A percentile compares a stretch with the other conserved stretches of the same genome.
These are phyloP conservation scores for Tachina fera DNA, from an alignment of 2,888 invertebrate species.

Conservation along the genomic window DNA sequence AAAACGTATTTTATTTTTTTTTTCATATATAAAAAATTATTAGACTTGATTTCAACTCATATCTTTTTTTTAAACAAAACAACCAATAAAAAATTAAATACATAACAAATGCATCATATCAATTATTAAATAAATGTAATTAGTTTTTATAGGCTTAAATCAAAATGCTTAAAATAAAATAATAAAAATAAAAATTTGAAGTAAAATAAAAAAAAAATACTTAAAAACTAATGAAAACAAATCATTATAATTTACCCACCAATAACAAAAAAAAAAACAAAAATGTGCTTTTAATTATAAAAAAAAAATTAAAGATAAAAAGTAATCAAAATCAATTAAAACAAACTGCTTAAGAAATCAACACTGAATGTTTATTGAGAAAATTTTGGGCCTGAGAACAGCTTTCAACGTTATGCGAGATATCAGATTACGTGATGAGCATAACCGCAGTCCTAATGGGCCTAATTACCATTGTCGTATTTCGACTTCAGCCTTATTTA, in stretches of 20 bases:
- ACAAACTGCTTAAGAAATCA: neutral
- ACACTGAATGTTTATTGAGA: neutral
- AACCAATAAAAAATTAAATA: constrained; percentile 25
- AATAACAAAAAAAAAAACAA: constrained; percentile 27
- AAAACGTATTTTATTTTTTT: constrained; percentile 10
- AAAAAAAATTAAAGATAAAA: constrained; percentile 5
- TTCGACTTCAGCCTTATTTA: too few species aligned
- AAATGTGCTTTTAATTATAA: constrained; percentile 27
- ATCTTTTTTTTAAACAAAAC: constrained; percentile 8
- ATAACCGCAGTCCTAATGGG: too few species aligned
- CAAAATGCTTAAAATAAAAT: constrained; percentile 57
- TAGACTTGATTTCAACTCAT: constrained; percentile 1
- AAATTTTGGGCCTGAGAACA: neutral
- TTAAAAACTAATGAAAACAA: constrained; percentile 10
- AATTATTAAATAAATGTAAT: constrained; percentile 65
- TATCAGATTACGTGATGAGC: too few species aligned
- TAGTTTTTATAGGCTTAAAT: constrained; percentile 61
- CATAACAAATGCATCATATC: constrained; percentile 63
- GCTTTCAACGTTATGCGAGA: too few species aligned
- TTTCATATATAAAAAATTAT: constrained; percentile 11
- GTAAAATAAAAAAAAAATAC: constrained; percentile 22
- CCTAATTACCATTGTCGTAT: too few species aligned
- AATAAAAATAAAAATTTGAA: constrained; percentile 19
- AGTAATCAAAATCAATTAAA: neutral
- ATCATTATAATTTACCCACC: constrained; percentile 63